Evolutionary conservation across 2,888 invertebrate species (phyloP).

Genomic region (Drosophila trichaetosa): DNA sequence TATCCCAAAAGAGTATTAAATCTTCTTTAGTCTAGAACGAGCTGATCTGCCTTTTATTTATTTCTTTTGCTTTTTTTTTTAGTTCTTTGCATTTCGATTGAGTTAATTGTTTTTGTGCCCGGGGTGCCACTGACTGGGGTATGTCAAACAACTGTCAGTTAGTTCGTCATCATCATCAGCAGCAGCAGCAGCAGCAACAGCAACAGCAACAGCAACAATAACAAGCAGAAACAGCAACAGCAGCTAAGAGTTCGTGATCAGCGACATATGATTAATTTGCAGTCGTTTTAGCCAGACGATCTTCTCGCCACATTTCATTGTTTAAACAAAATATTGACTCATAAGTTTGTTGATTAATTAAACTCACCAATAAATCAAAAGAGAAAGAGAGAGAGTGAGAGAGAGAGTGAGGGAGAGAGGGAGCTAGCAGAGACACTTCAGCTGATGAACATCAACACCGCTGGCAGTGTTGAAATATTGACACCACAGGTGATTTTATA

Average conservation of each 20-base stretch:
- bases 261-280: constrained; percentile 74
- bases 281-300: constrained; percentile 61
- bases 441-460: constrained; percentile 77
- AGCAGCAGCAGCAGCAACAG: constrained; percentile 11
- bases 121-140: constrained; percentile 75
- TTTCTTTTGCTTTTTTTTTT: neutral
- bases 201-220: constrained; percentile 7
- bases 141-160: constrained; percentile 81
- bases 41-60: neutral
- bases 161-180: constrained; percentile 72
- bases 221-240: constrained; percentile 23
- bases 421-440: constrained; percentile 40
- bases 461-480: constrained; percentile 81
- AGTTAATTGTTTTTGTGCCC: constrained; percentile 74
- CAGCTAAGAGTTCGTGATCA: constrained; percentile 61
- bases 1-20: constrained; percentile 10
- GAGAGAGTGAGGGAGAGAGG: neutral
- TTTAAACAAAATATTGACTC: constrained; percentile 77
- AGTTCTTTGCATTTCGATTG: constrained; percentile 70
- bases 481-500: constrained; percentile 81
- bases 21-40: neutral
- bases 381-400: constrained; percentile 8
- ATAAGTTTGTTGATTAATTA: constrained; percentile 78
- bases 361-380: constrained; percentile 75
- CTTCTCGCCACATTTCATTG: constrained; percentile 50